These are phyloP conservation scores for Caracal caracal DNA, from an alignment of 2,113 vertebrate species.

Conservation along the genomic window DNA sequence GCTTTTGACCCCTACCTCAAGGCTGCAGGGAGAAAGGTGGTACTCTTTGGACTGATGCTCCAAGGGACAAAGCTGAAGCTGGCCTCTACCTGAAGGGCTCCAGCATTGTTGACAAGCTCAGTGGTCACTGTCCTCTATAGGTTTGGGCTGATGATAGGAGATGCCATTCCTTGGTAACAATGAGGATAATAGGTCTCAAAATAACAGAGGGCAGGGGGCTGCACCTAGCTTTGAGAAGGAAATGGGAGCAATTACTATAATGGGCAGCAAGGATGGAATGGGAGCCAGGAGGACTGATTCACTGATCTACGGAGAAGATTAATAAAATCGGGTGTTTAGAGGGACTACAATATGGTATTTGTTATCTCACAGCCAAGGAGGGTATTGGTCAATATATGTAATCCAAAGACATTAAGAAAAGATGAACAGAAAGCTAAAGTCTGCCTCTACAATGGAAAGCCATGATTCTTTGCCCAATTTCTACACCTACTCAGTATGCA, in stretches of 20 bases:
- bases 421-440: neutral
- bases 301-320: neutral
- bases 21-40: neutral
- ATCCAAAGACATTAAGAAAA: neutral
- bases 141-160: neutral
- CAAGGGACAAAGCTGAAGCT: neutral
- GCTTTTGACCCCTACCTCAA: neutral
- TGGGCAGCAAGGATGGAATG: neutral
- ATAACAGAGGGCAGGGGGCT: neutral
- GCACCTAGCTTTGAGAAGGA: neutral
- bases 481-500: neutral
- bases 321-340: neutral
- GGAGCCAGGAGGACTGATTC: neutral
- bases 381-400: neutral
- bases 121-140: neutral
- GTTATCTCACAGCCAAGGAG: neutral
- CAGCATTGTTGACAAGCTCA: neutral
- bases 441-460: neutral
- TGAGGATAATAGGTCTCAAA: neutral
- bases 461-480: neutral
- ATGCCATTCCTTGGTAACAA: neutral
- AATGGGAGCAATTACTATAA: neutral
- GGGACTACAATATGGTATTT: neutral
- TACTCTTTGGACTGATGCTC: neutral
- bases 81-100: neutral